Conservation (phyloP, 2,888 invertebrate genomes). For the Elaeidobius kamerunicus region DNA sequence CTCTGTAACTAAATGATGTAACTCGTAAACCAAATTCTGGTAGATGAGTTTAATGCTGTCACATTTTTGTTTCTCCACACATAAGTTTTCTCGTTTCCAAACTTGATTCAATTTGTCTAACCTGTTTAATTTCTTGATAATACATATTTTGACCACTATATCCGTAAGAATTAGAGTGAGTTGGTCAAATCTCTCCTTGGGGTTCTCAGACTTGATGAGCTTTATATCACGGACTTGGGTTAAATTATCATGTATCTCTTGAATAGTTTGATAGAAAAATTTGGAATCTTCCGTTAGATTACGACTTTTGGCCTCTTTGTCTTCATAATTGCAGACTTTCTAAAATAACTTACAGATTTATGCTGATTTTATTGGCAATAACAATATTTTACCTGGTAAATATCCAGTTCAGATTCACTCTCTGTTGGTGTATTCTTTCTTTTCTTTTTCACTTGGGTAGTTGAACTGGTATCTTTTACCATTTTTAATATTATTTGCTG, state of each 20-base stretch:
- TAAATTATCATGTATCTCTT: slow-evolving; percentile 66
- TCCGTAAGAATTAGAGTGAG: slow-evolving; percentile 50
- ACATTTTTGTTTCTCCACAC: slow-evolving; percentile 81
- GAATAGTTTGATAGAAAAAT: slow-evolving; percentile 66
- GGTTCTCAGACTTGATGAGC: slow-evolving; percentile 28
- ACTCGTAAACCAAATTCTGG: slow-evolving; percentile 92
- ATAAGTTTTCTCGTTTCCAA: slow-evolving; percentile 75
- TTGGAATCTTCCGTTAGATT: slow-evolving; percentile 66
- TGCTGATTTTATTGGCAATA: not conserved
- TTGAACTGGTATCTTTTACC: slow-evolving; percentile 49
- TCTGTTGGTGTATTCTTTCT: slow-evolving; percentile 56
- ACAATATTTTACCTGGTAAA: slow-evolving; percentile 55
- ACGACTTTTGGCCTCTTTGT: slow-evolving; percentile 65
- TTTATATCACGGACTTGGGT: slow-evolving; percentile 67
- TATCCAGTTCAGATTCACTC: slow-evolving; percentile 53
- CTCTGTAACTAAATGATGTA: slow-evolving; percentile 90
- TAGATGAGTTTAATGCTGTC: slow-evolving; percentile 87
- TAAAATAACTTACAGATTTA: slow-evolving; percentile 44
- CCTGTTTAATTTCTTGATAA: slow-evolving; percentile 85
- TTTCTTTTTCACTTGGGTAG: slow-evolving; percentile 53
- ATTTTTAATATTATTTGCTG: no score
- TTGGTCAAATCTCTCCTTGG: slow-evolving; percentile 51
- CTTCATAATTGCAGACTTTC: slow-evolving; percentile 71
- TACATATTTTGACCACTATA: slow-evolving; percentile 74
- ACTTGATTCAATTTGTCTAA: slow-evolving; percentile 86